Conservation (phyloP, 2,113 vertebrate species). For the Rhodinocichla rosea region DNA sequence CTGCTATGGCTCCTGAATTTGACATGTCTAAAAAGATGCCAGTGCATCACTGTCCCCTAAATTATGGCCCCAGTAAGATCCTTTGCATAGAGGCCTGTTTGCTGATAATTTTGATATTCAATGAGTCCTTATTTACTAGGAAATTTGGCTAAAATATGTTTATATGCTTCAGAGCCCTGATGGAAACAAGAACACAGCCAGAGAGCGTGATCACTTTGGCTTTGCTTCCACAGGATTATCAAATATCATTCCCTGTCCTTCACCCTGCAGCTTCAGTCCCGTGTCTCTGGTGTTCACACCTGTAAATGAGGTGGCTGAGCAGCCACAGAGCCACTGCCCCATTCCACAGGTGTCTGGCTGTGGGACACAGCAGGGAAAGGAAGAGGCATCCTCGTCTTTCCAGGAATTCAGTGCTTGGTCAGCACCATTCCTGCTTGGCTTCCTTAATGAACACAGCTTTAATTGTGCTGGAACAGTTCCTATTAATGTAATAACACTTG, state of each 20-base stretch:
- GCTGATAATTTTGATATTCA: background rate
- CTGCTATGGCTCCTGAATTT: background rate
- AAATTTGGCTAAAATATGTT: background rate
- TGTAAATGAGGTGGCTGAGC: background rate
- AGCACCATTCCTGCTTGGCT: background rate
- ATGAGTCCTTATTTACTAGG: background rate
- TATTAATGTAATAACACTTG: background rate
- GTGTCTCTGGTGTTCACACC: background rate
- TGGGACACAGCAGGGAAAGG: background rate
- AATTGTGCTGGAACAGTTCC: background rate
- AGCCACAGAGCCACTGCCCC: background rate
- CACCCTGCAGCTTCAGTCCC: background rate
- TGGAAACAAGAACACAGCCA: background rate
- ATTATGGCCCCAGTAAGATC: background rate
- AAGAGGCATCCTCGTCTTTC: background rate
- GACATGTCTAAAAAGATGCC: background rate
- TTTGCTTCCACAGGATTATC: background rate
- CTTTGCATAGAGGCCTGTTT: background rate
- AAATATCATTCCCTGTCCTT: background rate
- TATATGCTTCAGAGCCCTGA: background rate
- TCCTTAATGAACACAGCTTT: background rate
- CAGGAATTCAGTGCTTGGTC: background rate
- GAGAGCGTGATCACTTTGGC: background rate
- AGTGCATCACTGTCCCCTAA: too few relatives aligned
- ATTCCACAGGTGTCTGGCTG: accelerated